Conservation (phyloP, 2,797 vertebrate species). For the Mormyrops boulengeri region DNA sequence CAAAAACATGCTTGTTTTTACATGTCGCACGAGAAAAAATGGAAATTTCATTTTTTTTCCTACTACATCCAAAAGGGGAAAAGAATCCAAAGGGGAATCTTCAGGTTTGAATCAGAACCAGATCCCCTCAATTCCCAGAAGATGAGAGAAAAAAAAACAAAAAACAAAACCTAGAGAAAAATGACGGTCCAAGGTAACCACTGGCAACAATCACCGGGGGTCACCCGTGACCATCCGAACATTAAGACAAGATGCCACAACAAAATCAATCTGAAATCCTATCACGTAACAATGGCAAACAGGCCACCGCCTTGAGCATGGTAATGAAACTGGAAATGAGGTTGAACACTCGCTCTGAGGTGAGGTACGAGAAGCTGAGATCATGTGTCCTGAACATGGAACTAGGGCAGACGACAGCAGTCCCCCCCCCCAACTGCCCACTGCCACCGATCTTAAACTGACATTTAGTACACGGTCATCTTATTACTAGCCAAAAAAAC, state of each 20-base stretch:
- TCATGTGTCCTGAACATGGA: background rate
- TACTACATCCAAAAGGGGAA: slow-evolving; percentile 66
- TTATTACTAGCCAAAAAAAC: background rate
- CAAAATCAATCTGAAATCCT: background rate
- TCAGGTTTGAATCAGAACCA: slow-evolving; percentile 54
- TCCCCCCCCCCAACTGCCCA: background rate
- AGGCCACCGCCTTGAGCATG: background rate
- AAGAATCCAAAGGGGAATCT: slow-evolving; percentile 63
- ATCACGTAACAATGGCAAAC: slow-evolving; percentile 1
- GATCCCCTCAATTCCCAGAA: slow-evolving; percentile 33
- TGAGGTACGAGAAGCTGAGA: slow-evolving; percentile 32
- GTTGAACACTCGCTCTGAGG: slow-evolving; percentile 55
- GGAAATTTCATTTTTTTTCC: slow-evolving; percentile 50
- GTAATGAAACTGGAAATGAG: slow-evolving; percentile 42
- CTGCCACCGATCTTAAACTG: background rate
- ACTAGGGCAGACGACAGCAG: background rate
- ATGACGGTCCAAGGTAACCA: background rate
- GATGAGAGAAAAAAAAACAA: background rate
- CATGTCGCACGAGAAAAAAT: slow-evolving; percentile 50
- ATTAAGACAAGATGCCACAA: slow-evolving; percentile 12
- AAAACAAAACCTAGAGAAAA: background rate
- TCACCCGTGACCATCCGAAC: background rate
- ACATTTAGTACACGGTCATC: background rate
- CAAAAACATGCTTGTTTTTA: slow-evolving; percentile 55
- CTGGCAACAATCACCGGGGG: background rate